Evolutionary conservation across 2,113 vertebrate species (phyloP), one percentile per base, ranked within the genome.

Genomic region (Recurvirostra avosetta): DNA sequence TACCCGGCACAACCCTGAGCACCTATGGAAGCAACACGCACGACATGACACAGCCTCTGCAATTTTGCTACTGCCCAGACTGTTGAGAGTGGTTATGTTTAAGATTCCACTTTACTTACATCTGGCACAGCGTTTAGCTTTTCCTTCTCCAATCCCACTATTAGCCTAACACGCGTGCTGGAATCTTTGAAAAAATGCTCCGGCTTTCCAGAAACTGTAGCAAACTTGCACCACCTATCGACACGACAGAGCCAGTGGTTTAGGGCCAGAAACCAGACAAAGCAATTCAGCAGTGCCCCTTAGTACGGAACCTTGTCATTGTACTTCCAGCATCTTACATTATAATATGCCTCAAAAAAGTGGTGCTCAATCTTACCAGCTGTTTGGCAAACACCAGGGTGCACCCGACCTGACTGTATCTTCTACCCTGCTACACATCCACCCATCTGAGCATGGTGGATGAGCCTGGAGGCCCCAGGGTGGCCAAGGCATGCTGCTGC

Each of bases 201-300:
- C 62, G 23, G 71, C 38, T 55, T 59, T 49, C 53, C 85, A 83
- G 63, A 27, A 90, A 71, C 41, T 2, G 38, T 1, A 59, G 96
- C 92, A 74, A 86, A 83, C 94, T 88, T 93, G 92, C 93, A 96
- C 92, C 94, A 95, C 71, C 93, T 95, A 96, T 58, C 38, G 93
- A 91, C 85, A 52, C 1, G 4, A 34, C 13, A 17, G 21, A 85
- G 84, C 43, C 8, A 6, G 8, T 34, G 34, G 53, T 75, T 36
- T 20, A 41, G 71, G 67, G 85, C 71, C 75, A 29, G 83, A 29
- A 43, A 21, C 34, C 23, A 2, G 2, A 25, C 22, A 25, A 17
- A 26, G 86, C 55, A 4, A 5, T 5, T 47, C 49, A 3, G 6
- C 47, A 15, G 4, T 1, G 63, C 79, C 90, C 40, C 20, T 11